phyloP scores from a whole-genome alignment of 2,888 invertebrate species.

The Diaprepes abbreviatus region DNA sequence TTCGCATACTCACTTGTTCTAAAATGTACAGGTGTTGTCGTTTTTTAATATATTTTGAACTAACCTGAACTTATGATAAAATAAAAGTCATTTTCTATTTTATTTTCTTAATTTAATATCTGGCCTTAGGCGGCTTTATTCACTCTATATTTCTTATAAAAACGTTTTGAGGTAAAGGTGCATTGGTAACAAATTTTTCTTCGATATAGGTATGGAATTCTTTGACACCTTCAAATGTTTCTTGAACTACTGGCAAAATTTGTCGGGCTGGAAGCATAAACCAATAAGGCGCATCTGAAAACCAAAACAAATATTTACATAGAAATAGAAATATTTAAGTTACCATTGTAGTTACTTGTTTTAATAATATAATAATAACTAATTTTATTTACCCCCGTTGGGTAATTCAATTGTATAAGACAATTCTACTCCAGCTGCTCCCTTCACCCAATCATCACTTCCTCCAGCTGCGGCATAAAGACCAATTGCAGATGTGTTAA shows the following conservation, averaged over 20 bases:
- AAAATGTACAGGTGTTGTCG: too few species aligned
- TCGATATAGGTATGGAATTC: constrained; percentile 67
- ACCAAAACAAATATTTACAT: background rate
- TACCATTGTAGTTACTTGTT: too few species aligned
- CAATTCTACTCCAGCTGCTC: constrained; percentile 69
- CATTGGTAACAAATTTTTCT: constrained; percentile 27
- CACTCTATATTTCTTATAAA: too few species aligned
- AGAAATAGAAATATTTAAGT: too few species aligned
- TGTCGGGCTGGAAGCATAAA: constrained; percentile 72
- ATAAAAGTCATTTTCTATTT: too few species aligned
- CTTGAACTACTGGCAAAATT: constrained; percentile 72
- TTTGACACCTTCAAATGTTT: constrained; percentile 74
- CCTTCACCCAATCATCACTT: constrained; percentile 77
- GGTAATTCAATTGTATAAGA: constrained; percentile 78
- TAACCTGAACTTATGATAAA: too few species aligned
- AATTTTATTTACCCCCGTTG: constrained; percentile 60
- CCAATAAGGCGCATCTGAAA: constrained; percentile 61
- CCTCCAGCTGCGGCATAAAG: constrained; percentile 74
- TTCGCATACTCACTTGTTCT: too few species aligned
- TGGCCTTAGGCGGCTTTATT: too few species aligned
- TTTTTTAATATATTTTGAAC: too few species aligned
- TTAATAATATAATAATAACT: too few species aligned
- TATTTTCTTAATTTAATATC: too few species aligned
- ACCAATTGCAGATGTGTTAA: constrained; percentile 67
- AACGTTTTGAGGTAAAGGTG: background rate